Base-by-base conservation (phyloP, 2,113 vertebrate genomes). In the Epinephelus fuscoguttatus region DNA sequence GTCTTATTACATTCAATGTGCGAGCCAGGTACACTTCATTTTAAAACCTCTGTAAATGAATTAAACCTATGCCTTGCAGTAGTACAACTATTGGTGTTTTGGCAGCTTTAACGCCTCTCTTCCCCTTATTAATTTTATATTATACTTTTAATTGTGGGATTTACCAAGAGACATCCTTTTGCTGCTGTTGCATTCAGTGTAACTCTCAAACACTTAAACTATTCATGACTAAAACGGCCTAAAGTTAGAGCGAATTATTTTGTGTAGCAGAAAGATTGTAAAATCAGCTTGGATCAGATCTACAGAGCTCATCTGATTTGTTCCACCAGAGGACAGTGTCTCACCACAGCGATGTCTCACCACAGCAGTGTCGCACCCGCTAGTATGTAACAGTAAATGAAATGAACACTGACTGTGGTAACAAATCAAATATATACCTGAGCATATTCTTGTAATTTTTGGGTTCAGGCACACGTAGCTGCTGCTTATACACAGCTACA, bases 281-380 rank as follows among this genome's bases (percentile, higher is more conserved):
- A 25, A 49, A 6, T 13, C 23, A 30, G 47, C n/a, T 27, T 45
- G n/a, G 47, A 30, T 64, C 12, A 57, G 7, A 57, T 56, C 13
- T 9, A 19, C 47, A 25, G 59, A 52, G 60, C 40, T 4, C 2
- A 1, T 42, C 33, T 47, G 50, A 40, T n/a, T 15, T 60, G 2
- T 14, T 79, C 80, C 81, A 75, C 10, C 23, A 84, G 85, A 84
- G 80, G 81, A 45, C 81, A 80, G 84, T 59, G 50, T 82, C 56
- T 74, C 56, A 30, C 74, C 66, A 71, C 59, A 53, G 40, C 23
- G 50, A 21, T n/a, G 4, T 17, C 68, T 56, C 30, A 40, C 74
- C 66, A 71, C 59, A 53, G 40, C 23, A 37, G 14, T n/a, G 4
- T 17, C 68, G 40, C 30, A 40, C 30, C 30, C 30, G 30, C 4